Base-by-base conservation (phyloP, 2,888 invertebrate species). In the Kuschelorhynchus macadamiae region DNA sequence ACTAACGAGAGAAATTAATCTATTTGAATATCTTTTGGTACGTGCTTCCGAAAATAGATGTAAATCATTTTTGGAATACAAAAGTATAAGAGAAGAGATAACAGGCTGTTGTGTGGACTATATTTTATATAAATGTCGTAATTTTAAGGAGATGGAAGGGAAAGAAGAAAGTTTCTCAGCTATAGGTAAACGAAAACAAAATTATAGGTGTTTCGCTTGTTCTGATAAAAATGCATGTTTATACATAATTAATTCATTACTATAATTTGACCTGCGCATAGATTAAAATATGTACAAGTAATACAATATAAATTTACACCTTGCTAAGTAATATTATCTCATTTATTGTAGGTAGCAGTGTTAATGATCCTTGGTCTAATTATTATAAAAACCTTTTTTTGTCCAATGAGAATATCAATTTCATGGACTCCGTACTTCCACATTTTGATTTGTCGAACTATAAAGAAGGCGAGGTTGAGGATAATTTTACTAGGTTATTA, bases 21-120 rank as follows among this genome's bases (percentile, higher is more conserved):
- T 71, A n/a, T 42, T 61, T 12, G 50, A 71, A 36, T 52, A 46
- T n/a, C 12, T 68, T 4, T 44, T 71, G 1, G 33, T 8, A 7
- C 50, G 52, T 21, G 36, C 50, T 0, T 32, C 50, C 21, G 42
- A 71, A 46, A 16, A 56, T 18, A 46, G 71, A 25, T 71, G 81
- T 44, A 77, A 77, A 64, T 76, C 72, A 4, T 80, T 81, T 70
- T 62, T 78, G n/a, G 73, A 77, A 12, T 81, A 79, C 71, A 71
- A 78, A 21, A 39, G 55, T 20, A 16, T 73, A 9, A 78, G 78
- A 42, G 76, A 78, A 41, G 71, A 76, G 49, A 74, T 79, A 9
- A 46, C 55, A 2, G 18, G 21, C n/a, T 36, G 42, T 46, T 70
- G 65, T 39, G 46, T 57, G 30, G 62, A 70, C 7, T 70, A 57